These are phyloP conservation scores for Charadrius vociferus DNA, from an alignment of 2,113 vertebrate species.

Conservation along the genomic window DNA sequence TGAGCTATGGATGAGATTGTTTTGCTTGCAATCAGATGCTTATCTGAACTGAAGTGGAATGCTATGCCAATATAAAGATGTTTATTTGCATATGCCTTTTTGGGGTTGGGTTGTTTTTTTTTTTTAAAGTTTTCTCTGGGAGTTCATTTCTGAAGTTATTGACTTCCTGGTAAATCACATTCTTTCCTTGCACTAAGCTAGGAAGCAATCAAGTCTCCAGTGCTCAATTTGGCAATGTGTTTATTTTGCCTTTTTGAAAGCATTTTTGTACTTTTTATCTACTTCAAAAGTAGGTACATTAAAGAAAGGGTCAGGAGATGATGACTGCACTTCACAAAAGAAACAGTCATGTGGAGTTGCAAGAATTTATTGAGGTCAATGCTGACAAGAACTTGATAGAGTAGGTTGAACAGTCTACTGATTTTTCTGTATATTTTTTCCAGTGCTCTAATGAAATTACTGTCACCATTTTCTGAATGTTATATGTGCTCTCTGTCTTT, in stretches of 20 bases:
- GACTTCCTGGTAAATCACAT: neutral
- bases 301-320: neutral
- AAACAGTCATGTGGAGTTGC: neutral
- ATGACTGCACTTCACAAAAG: neutral
- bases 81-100: neutral
- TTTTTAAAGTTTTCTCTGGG: neutral
- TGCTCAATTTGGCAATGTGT: neutral
- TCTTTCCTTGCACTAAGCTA: neutral
- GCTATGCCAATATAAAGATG: neutral
- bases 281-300: neutral
- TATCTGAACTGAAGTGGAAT: neutral
- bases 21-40: neutral
- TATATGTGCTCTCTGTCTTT: neutral
- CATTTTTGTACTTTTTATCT: neutral
- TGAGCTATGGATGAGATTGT: neutral
- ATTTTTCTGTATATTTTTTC: neutral
- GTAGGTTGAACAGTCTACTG: neutral
- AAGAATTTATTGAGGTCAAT: constrained; percentile 27
- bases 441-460: neutral
- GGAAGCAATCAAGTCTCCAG: neutral
- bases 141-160: neutral
- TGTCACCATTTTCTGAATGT: neutral
- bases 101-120: neutral
- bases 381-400: neutral
- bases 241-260: constrained; percentile 23